Evolutionary conservation across 1,140 invertebrate species (phyloP).

Genomic region (Drosophila sulfurigaster): DNA sequence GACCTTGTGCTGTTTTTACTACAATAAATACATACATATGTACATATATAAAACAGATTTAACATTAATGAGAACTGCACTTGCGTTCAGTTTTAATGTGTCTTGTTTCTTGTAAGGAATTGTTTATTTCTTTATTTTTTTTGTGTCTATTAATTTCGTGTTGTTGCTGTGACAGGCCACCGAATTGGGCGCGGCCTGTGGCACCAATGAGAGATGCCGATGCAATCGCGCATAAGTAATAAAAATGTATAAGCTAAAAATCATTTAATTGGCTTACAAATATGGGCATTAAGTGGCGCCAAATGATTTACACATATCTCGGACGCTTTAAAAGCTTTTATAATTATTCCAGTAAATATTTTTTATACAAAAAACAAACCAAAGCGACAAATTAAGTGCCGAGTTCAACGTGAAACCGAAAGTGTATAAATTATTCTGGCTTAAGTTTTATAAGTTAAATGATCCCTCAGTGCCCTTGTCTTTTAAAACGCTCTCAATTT

Average conservation of each 20-base stretch:
- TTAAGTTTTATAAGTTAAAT: background rate
- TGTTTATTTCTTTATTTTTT: slow-evolving; percentile 5
- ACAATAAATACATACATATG: no score
- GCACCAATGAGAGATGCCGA: slow-evolving; percentile 17
- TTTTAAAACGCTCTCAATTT: background rate
- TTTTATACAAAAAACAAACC: background rate
- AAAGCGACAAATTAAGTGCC: slow-evolving; percentile 19
- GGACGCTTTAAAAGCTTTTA: slow-evolving; percentile 34
- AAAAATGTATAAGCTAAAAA: slow-evolving; percentile 37
- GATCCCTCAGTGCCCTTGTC: background rate
- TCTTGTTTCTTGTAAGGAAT: slow-evolving; percentile 48
- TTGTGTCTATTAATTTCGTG: slow-evolving; percentile 4
- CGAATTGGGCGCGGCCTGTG: slow-evolving; percentile 63
- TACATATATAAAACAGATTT: slow-evolving; percentile 21
- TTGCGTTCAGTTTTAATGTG: slow-evolving; percentile 23
- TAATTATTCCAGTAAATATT: slow-evolving; percentile 24
- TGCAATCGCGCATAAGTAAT: slow-evolving; percentile 25
- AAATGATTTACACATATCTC: slow-evolving; percentile 48
- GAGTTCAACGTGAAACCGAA: background rate
- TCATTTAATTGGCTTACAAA: slow-evolving; percentile 70
- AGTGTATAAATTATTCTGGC: slow-evolving; percentile 24
- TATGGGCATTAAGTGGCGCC: slow-evolving; percentile 55
- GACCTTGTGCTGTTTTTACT: slow-evolving; percentile 62
- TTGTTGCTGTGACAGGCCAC: slow-evolving; percentile 41
- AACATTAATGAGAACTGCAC: slow-evolving; percentile 68